Evolutionary conservation across 23 tunicate genomes (phyloP).

Genomic region (Oikopleura dioica): DNA sequence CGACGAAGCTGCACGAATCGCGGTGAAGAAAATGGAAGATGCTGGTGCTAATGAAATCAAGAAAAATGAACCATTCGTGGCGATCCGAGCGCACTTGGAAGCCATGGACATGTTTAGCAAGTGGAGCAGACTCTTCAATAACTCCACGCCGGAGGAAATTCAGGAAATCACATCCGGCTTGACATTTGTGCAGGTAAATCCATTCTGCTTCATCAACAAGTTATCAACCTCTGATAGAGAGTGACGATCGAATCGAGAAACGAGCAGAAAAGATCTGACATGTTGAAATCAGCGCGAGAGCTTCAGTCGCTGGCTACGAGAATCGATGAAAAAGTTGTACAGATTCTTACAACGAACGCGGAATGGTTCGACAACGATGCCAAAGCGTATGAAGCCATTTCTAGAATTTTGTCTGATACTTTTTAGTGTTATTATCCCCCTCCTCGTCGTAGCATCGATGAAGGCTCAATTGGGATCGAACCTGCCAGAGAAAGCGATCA

Average conservation of each 20-base stretch:
- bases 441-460: neutral
- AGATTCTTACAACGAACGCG: neutral
- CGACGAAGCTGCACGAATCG: neutral
- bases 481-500: neutral
- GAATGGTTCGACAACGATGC: slow-evolving; percentile 11
- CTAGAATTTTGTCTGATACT: neutral
- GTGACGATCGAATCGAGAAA: neutral
- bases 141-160: too few relatives aligned
- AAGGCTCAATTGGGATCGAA: neutral
- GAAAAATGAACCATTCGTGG: neutral
- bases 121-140: too few relatives aligned
- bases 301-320: neutral
- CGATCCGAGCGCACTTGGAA: neutral
- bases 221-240: too few relatives aligned
- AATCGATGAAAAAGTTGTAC: neutral
- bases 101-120: slow-evolving; percentile 10
- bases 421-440: neutral
- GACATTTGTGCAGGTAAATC: too few relatives aligned
- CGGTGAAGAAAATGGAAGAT: neutral
- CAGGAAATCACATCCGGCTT: too few relatives aligned
- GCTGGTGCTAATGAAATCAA: neutral
- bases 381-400: neutral
- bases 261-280: neutral
- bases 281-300: neutral
- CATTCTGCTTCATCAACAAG: too few relatives aligned